Conservation (phyloP, 2,888 invertebrate genomes). For the Ferrisia virgata region DNA sequence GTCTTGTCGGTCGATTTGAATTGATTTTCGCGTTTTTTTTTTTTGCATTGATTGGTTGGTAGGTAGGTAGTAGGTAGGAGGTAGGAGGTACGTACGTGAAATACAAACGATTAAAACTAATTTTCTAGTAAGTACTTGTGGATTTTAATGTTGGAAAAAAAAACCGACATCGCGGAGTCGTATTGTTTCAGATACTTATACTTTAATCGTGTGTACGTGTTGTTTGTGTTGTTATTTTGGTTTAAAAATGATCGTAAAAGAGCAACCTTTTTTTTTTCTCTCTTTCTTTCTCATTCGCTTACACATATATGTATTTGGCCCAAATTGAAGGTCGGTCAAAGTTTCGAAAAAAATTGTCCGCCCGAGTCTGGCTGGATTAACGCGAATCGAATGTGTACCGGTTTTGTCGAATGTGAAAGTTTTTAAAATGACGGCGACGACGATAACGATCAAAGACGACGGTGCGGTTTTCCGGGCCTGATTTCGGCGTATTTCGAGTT, state of each 20-base stretch:
- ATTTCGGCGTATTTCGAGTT: conserved; percentile 1
- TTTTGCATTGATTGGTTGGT: no score
- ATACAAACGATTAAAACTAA: no score
- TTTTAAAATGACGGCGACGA: not conserved
- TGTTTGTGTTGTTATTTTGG: no score
- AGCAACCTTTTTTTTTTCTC: not conserved
- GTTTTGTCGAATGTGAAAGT: not conserved
- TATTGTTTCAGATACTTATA: no score
- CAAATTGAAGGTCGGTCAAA: not conserved
- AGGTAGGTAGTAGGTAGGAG: no score
- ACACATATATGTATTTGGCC: not conserved
- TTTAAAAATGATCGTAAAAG: not conserved
- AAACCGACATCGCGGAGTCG: no score
- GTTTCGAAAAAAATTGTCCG: not conserved
- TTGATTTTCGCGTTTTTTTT: no score
- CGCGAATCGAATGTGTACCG: not conserved
- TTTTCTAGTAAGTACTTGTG: no score
- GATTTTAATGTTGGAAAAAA: no score
- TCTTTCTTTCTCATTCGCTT: not conserved
- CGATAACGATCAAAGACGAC: not conserved
- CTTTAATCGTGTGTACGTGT: no score
- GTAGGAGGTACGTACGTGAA: no score
- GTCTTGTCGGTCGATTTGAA: no score
- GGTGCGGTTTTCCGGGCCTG: not conserved
- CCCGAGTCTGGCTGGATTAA: not conserved